These are phyloP conservation scores for Alouatta palliata DNA, from an alignment of 2,113 vertebrate species.

Conservation along the genomic window DNA sequence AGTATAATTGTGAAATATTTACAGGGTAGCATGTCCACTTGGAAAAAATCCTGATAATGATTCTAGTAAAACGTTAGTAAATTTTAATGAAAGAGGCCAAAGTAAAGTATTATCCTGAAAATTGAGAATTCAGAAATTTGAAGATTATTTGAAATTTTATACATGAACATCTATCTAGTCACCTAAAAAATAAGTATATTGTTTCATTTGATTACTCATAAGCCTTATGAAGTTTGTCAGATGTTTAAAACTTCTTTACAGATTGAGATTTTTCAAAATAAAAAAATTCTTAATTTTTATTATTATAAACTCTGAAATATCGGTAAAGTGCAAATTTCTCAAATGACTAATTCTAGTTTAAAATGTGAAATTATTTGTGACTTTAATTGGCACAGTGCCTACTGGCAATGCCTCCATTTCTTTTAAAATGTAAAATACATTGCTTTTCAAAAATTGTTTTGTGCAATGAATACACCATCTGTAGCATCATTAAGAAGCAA, in stretches of 20 bases:
- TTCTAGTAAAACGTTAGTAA: background rate
- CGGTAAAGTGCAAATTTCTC: background rate
- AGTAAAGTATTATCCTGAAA: conserved; percentile 9
- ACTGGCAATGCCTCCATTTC: background rate
- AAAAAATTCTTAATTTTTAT: conserved; percentile 19
- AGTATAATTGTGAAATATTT: background rate
- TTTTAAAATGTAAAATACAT: background rate
- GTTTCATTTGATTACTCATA: conserved; percentile 36
- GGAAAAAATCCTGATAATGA: background rate
- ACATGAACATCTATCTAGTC: background rate
- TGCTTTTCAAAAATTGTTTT: background rate
- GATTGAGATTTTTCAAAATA: background rate
- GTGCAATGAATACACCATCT: background rate
- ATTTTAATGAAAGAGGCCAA: conserved; percentile 16
- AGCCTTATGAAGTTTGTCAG: background rate
- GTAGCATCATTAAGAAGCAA: background rate
- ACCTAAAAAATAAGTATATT: conserved; percentile 20
- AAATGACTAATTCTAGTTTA: background rate
- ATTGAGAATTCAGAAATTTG: background rate
- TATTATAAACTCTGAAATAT: conserved; percentile 4
- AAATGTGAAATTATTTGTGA: conserved; percentile 26
- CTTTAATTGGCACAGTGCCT: background rate
- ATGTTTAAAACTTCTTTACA: background rate
- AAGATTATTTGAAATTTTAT: conserved; percentile 31
- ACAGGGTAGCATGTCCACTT: background rate